Base-by-base conservation (phyloP, 2,888 invertebrate species). In the Hoplodrina blanda region DNA sequence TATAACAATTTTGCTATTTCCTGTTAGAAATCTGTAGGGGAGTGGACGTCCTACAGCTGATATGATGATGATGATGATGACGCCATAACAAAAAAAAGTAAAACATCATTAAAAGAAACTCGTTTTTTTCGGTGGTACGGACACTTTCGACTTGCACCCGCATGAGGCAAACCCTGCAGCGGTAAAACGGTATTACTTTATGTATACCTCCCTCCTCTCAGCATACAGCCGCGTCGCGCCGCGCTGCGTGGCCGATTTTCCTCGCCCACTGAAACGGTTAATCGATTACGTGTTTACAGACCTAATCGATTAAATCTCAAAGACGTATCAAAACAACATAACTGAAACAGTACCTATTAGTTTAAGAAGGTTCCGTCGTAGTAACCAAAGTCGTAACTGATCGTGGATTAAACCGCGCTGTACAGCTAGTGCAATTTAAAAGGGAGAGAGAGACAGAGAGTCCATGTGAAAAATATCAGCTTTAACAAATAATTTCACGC, bases 401-500 rank as follows among this genome's bases (percentile, higher is more conserved):
- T n/a, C n/a, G n/a, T n/a, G n/a, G n/a, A n/a, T n/a, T n/a, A n/a
- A n/a, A n/a, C n/a, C n/a, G n/a, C n/a, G n/a, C n/a, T n/a, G n/a
- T n/a, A n/a, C n/a, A n/a, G 7, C 33, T 33, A 6, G 4, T 33
- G 0, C 6, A 33, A 33, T 20, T 5, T 8, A 33, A 59, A 44
- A 25, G n/a, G n/a, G n/a, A n/a, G n/a, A n/a, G n/a, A 60, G 59
- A 33, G 20, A 19, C 25, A 44, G 30, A 19, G 7, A 44, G 30
- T 62, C 41, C 11, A 54, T 59, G 41, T 10, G 30, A 30, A 19
- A 20, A 20, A 30, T 41, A 19, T 13, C n/a, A n/a, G 30, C 5
- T 37, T 41, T 46, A 59, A 17, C 49, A 20, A 53, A 62, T 54
- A 73, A 77, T 73, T 75, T 72, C 61, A 76, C 62, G 71, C 80